phyloP scores from a whole-genome alignment of 2,797 vertebrate genomes.

The Coracias cyanogaster region DNA sequence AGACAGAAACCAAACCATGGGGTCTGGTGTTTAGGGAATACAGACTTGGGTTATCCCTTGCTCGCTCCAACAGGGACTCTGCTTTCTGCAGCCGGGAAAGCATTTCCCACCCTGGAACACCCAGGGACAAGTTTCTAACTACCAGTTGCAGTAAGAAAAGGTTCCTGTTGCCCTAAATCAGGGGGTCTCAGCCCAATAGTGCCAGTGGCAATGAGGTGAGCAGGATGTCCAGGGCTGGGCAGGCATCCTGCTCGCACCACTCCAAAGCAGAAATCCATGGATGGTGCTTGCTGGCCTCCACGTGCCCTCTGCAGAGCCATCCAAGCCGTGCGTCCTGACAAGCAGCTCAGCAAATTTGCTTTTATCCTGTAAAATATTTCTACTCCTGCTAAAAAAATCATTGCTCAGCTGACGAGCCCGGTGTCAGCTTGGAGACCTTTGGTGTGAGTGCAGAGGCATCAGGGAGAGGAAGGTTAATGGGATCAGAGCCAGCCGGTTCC shows the following conservation, averaged over 20 bases:
- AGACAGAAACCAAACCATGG: not conserved
- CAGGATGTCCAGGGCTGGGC: not conserved
- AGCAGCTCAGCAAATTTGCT: not conserved
- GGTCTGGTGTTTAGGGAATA: not conserved
- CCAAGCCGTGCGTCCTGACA: accelerated
- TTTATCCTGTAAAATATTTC: not conserved
- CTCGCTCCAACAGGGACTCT: not conserved
- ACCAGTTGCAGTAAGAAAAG: not conserved
- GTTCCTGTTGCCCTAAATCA: not conserved
- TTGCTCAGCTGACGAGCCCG: not conserved
- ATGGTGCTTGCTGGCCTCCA: not conserved
- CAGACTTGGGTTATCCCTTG: not conserved
- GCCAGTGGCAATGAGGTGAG: not conserved
- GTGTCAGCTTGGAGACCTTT: not conserved
- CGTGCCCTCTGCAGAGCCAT: not conserved
- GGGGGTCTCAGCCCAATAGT: not conserved
- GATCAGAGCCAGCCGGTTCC: not conserved
- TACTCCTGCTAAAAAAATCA: not conserved
- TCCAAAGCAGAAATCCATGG: not conserved
- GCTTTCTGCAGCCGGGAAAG: not conserved
- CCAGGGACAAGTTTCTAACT: not conserved
- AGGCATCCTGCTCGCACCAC: not conserved
- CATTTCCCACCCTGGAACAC: not conserved
- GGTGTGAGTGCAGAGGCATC: not conserved
- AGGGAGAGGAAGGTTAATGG: not conserved